Percentiles rank a stretch among this genome's conserved stretches.
phyloP scores from a whole-genome alignment of 2,797 vertebrate genomes.

The Knipowitschia caucasica region DNA sequence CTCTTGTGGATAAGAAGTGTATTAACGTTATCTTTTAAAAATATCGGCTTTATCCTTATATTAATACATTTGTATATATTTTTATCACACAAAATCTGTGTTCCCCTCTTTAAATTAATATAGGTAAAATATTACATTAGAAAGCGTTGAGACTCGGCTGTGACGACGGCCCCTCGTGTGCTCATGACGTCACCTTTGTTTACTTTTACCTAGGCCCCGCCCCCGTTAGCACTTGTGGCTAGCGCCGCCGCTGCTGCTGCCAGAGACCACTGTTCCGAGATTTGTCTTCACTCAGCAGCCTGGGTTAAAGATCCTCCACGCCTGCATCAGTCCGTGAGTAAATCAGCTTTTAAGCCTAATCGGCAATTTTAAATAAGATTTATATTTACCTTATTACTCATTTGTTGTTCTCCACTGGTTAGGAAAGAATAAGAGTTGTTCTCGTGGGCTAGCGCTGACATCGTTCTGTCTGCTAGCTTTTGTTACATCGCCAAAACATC shows the following conservation, averaged over 20 bases:
- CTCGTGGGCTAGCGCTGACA: conserved; percentile 48
- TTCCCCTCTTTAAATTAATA: not conserved
- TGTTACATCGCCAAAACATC: conserved; percentile 48
- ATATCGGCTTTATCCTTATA: not conserved
- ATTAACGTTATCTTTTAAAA: not conserved
- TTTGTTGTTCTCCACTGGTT: not conserved
- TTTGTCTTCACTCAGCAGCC: conserved; percentile 49
- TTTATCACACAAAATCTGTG: not conserved
- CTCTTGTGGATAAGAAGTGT: conserved; percentile 39
- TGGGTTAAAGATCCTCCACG: conserved; percentile 42
- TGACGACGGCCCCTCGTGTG: conserved; percentile 52
- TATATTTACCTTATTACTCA: not conserved
- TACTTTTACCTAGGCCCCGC: conserved; percentile 71
- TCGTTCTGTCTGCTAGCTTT: conserved; percentile 57
- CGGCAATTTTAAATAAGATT: fast-evolving
- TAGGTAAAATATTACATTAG: not conserved
- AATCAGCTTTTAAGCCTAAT: not conserved
- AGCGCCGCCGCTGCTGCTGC: conserved; percentile 43
- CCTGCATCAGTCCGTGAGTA: conserved; percentile 56
- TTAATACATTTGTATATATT: not conserved
- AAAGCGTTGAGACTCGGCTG: not conserved
- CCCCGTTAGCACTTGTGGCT: conserved; percentile 72
- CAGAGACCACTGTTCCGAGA: conserved; percentile 37
- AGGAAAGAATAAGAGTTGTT: conserved; percentile 19
- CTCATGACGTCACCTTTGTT: conserved; percentile 72